Percentiles rank a stretch among this genome's conserved stretches.
These are phyloP conservation scores for Python bivittatus DNA, from an alignment of 2,113 vertebrate species.

Conservation along the genomic window DNA sequence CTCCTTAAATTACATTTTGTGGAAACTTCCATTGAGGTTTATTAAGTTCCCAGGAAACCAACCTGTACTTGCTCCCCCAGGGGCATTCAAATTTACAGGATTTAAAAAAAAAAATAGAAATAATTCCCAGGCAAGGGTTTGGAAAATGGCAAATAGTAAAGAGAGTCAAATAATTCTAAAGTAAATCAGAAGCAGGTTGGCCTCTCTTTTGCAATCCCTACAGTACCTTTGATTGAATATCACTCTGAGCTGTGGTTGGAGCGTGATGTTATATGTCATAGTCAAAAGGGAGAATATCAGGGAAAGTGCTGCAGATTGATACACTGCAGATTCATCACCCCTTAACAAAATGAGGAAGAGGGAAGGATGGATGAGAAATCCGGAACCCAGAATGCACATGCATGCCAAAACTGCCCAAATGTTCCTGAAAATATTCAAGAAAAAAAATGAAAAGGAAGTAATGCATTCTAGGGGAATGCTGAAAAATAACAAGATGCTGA, in stretches of 20 bases:
- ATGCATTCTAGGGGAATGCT: not conserved
- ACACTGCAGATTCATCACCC: not conserved
- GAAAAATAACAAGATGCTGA: not conserved
- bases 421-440: not conserved
- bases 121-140: not conserved
- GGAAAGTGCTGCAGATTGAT: not conserved
- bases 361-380: not conserved
- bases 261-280: not conserved
- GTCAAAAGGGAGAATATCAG: not conserved
- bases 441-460: not conserved
- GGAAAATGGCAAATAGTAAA: not conserved
- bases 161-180: not conserved
- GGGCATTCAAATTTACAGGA: not conserved
- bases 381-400: not conserved
- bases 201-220: not conserved
- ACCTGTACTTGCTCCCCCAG: constrained; percentile 7
- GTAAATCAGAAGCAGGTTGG: not conserved
- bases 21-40: constrained; percentile 38
- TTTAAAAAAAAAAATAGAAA: not conserved
- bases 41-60: constrained; percentile 5
- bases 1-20: constrained; percentile 38
- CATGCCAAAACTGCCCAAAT: not conserved
- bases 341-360: not conserved
- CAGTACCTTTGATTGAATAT: not conserved
- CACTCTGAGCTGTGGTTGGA: not conserved